Conservation (phyloP, 1,140 invertebrate genomes). For the Listronotus bonariensis region DNA sequence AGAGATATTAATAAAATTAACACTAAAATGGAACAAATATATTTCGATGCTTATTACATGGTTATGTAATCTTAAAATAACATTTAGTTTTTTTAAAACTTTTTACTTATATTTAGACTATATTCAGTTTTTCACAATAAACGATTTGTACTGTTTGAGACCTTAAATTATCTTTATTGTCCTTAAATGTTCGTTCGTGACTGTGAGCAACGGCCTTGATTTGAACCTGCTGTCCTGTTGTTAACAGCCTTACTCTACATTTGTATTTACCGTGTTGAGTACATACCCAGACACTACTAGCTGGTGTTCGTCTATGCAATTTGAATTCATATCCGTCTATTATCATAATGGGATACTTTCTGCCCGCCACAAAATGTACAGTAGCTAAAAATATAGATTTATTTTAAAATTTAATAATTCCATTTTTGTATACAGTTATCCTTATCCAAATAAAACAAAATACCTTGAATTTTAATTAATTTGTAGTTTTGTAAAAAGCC, state of each 20-base stretch:
- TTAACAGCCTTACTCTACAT: conserved; percentile 8
- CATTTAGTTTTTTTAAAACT: too few relatives aligned
- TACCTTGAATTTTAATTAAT: too few relatives aligned
- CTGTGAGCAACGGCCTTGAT: conserved; percentile 4
- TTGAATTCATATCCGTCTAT: conserved; percentile 16
- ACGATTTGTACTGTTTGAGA: neutral
- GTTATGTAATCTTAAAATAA: too few relatives aligned
- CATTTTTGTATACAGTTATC: neutral
- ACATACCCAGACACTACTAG: conserved; percentile 13
- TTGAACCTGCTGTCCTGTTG: conserved; percentile 7
- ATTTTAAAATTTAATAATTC: neutral
- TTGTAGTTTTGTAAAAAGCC: too few relatives aligned
- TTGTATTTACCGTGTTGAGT: conserved; percentile 6
- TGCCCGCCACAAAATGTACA: conserved; percentile 5
- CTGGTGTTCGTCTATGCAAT: neutral
- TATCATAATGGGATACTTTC: conserved; percentile 20
- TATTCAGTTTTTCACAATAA: conserved; percentile 3
- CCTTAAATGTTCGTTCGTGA: conserved; percentile 13
- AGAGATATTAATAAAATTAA: too few relatives aligned
- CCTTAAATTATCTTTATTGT: conserved; percentile 1
- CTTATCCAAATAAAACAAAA: too few relatives aligned
- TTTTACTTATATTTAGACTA: too few relatives aligned
- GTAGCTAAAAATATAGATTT: conserved; percentile 10
- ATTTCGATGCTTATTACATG: too few relatives aligned
- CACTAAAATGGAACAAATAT: too few relatives aligned